These are phyloP conservation scores for Rhea americana DNA, from an alignment of 2,113 vertebrate genomes.

Conservation along the genomic window DNA sequence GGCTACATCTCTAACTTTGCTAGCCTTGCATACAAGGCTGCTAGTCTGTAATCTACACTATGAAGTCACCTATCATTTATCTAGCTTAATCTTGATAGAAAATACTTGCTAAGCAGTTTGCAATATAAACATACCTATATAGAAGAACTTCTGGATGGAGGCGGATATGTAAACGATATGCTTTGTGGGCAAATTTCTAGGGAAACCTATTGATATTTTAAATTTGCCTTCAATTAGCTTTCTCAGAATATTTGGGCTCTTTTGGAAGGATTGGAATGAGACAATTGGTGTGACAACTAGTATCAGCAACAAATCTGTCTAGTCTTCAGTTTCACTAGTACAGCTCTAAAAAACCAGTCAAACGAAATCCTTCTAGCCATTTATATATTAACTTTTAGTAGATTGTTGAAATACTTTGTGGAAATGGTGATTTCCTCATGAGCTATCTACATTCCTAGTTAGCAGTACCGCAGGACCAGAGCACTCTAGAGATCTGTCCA, in stretches of 20 bases:
- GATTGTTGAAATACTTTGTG: neutral
- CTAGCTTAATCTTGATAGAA: neutral
- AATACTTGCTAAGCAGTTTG: neutral
- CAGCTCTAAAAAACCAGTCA: neutral
- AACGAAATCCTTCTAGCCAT: neutral
- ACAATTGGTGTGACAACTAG: neutral
- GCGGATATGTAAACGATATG: no score
- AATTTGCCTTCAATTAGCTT: no score
- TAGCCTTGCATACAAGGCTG: neutral
- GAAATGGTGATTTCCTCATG: neutral
- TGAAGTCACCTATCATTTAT: conserved; percentile 2
- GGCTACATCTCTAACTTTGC: conserved; percentile 1
- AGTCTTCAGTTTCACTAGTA: neutral
- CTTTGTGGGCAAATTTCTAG: no score
- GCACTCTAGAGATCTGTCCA: neutral
- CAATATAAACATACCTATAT: neutral
- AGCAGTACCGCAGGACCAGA: neutral
- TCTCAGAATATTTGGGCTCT: neutral
- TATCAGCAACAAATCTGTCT: neutral
- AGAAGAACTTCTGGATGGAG: neutral
- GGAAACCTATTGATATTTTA: no score
- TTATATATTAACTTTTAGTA: neutral
- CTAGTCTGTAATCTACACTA: neutral
- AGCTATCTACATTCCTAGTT: neutral
- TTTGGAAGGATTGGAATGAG: neutral